Evolutionary conservation across 2,113 vertebrate genomes (phyloP), one percentile per base, ranked within the genome.

Genomic region (Merops nubicus): DNA sequence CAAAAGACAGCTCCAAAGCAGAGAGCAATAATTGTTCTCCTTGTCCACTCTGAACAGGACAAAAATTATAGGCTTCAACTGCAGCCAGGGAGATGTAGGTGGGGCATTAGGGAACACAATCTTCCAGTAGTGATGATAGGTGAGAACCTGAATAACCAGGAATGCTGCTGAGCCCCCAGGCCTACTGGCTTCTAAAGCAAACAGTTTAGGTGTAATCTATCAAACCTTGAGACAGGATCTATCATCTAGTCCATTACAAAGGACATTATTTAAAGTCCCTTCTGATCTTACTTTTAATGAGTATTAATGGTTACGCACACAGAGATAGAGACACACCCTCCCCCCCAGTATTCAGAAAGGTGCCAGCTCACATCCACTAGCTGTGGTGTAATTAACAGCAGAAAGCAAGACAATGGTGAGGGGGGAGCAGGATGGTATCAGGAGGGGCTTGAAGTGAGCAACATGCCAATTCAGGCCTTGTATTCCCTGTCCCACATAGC

Each of bases 261-360:
- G 42, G 29, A 60, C 16, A 4, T 18, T 18, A 8, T 60, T 54
- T 54, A 45, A 72, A 43, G 33, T 54, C 53, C 47, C 15, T 68
- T 84, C 73, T 91, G 73, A 60, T 81, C 18, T 73, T 43, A 47
- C 36, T 73, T 91, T 83, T 86, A 76, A 63, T 73, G 68, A 60
- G 23, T 47, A 42, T 69, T 60, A 93, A 48, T 36, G 59, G 54
- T 43, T 77, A 38, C 40, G 34, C 34, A 26, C 54, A 25, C 28
- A 34, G n/a, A n/a, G n/a, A n/a, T n/a, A n/a, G n/a, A n/a, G n/a
- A n/a, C n/a, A 29, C 18, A 45, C n/a, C 36, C 31, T 29, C 16
- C 23, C 15, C 26, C 19, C 25, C 0, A 0, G 8, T 45, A 47
- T 63, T 47, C 51, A 47, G 28, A 48, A 26, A 20, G 21, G 21